Base-by-base conservation (phyloP, 1,140 invertebrate genomes). In the Drosophila neocordata region DNA sequence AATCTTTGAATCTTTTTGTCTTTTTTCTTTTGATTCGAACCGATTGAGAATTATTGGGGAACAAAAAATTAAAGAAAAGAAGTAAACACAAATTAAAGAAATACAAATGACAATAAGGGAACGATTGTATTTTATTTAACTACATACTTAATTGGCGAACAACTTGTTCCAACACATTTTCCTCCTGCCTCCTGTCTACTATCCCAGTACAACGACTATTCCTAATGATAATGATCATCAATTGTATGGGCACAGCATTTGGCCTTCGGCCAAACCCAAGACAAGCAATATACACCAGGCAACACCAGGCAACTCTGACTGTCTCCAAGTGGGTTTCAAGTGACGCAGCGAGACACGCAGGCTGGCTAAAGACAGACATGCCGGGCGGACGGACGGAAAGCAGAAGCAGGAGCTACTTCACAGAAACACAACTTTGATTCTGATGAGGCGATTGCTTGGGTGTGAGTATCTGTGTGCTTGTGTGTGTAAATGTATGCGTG, bases 321-420 rank as follows among this genome's bases (percentile, higher is more conserved):
- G 78, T 87, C 82, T 87, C 75, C 74, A 82, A 87, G 83, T 87
- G 83, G 78, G 61, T 83, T 87, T 87, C 78, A 88, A 88, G 82
- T 87, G 67, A 65, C 69, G 56, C 74, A 34, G 68, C 79, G 78
- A 85, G 81, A 87, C 81, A 85, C 79, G 81, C 81, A 87, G 81
- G 81, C 81, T 85, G 81, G 70, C 66, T 66, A 79, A 11, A 84
- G 73, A 82, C 71, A 56, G 63, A 69, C 66, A 69, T 62, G 71
- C 68, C 41, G 60, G 27, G 41, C 41, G 55, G 24, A 27, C 52
- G 18, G 31, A 35, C 59, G 62, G 57, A 48, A 48, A 62, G 22
- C 24, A 59, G 64, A 57, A 73, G 77, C 67, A 75, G 75, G 63
- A 85, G 78, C 68, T 85, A 72, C 81, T 82, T 73, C 67, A 81